Percentiles rank a stretch among this genome's conserved stretches.
phyloP scores from a whole-genome alignment of 2,888 invertebrate genomes.

The Thysanoteuthis rhombus region DNA sequence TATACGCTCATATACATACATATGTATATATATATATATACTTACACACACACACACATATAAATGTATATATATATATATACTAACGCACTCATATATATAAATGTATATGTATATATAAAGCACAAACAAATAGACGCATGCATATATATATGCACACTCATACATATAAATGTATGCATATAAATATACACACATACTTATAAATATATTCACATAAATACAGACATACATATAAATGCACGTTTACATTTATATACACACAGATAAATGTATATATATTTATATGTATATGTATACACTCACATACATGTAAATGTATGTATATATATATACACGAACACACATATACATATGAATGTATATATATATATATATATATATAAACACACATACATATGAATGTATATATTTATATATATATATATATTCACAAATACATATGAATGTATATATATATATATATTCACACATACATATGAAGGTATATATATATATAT shows the following conservation, averaged over 20 bases:
- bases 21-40: neutral
- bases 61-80: no score
- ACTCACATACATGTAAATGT: neutral
- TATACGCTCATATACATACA: neutral
- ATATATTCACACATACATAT: neutral
- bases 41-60: neutral
- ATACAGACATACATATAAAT: neutral
- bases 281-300: neutral
- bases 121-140: neutral
- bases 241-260: neutral
- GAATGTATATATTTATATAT: neutral
- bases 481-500: no score
- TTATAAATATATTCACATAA: neutral
- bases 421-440: neutral
- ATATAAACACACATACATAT: neutral
- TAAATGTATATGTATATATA: neutral
- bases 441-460: neutral
- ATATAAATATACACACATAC: no score
- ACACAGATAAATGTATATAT: neutral
- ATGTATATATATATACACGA: neutral
- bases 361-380: neutral
- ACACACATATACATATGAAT: neutral
- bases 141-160: neutral
- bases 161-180: no score
- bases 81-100: no score